Evolutionary conservation across 2,888 invertebrate genomes (phyloP), one percentile per base, ranked within the genome.

Genomic region (Pteria penguin): DNA sequence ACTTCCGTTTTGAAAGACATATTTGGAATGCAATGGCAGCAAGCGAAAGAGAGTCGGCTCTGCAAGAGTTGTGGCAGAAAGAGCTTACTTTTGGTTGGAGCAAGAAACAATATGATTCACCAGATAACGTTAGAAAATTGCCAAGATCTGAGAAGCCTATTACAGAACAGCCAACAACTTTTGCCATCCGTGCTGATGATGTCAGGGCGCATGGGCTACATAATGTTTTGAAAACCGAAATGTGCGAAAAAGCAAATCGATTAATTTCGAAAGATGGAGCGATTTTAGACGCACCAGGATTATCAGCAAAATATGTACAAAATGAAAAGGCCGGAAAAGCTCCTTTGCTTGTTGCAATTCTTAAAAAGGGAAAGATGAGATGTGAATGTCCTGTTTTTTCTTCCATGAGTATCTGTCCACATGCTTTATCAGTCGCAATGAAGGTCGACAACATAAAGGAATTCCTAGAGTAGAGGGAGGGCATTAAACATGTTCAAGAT

Each of bases 1-100:
- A 3, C 4, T 61, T 61, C 14, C 33, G 63, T 1, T 26, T 45
- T n/a, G 36, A 63, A 36, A 63, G 63, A 24, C 63, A 63, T 63
- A 36, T 63, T 36, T 36, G 63, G 63, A 63, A 36, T 24, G 26
- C 26, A 36, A 18, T 36, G 31, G 33, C 33, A 36, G 26, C 63
- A 14, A 26, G 27, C 14, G n/a, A 63, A 18, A 63, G n/a, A n/a
- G n/a, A n/a, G n/a, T n/a, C n/a, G n/a, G n/a, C n/a, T n/a, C n/a
- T n/a, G n/a, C n/a, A n/a, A n/a, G n/a, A n/a, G n/a, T n/a, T n/a
- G n/a, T n/a, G n/a, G n/a, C n/a, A n/a, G n/a, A n/a, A n/a, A n/a
- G n/a, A n/a, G n/a, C n/a, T n/a, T n/a, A n/a, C n/a, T n/a, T n/a
- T n/a, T n/a, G n/a, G n/a, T n/a, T n/a, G n/a, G n/a, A n/a, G n/a